Base-by-base conservation (phyloP, 2,888 invertebrate species). In the Nymphalis polychloros region DNA sequence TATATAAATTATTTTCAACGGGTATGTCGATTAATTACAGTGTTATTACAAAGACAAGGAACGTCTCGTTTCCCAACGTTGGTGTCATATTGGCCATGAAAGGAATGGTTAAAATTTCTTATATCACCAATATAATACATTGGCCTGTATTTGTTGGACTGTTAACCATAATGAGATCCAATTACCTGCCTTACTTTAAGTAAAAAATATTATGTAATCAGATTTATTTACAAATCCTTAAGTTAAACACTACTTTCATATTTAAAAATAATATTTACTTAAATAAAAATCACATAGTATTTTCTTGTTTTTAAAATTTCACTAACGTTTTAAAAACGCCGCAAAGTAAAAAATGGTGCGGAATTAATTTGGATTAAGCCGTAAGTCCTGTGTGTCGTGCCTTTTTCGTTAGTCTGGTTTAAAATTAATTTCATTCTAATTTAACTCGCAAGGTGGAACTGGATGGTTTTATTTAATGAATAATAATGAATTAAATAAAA, bases 281-380 rank as follows among this genome's bases (percentile, higher is more conserved):
- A 46, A 23, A 23, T n/a, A 23, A 55, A 63, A 47, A 53, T 19
- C 17, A 7, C 41, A 17, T 35, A 50, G 20, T 35, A 17, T 35
- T 52, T 49, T 50, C 62, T 35, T 17, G n/a, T 55, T 27, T 55
- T 55, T 6, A 55, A 53, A 55, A 55, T 31, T 31, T 55, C 53
- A 31, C 31, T 55, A 17, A 64, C 35, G 59, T 59, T 59, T 59
- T 55, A 55, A 59, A 64, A 59, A 59, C 20, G 35, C 48, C 35
- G 57, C 55, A 17, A 64, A 64, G 57, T 64, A 64, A 59, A 64
- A 64, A 64, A 55, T 55, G 16, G 23, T 23, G 59, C 17, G 70
- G 68, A 72, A 55, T 72, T 73, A 62, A 73, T 73, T 72, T 73
- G 70, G 72, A 72, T 73, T 72, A 72, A 62, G 61, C 49, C 60